Evolutionary conservation across 2,113 vertebrate genomes (phyloP), one percentile per base, ranked within the genome.

Genomic region (Miniopterus natalensis): DNA sequence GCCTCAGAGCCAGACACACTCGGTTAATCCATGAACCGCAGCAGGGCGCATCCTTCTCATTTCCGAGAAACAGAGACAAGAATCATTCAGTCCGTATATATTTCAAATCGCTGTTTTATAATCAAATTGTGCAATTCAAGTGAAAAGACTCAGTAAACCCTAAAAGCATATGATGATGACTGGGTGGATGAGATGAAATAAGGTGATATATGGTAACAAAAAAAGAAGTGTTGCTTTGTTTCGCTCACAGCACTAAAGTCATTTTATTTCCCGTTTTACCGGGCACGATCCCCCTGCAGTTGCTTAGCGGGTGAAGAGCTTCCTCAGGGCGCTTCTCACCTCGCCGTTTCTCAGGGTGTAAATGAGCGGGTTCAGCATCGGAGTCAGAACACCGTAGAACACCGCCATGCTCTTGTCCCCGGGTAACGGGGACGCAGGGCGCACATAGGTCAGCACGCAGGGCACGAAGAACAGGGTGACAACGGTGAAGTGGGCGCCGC

Each of bases 341-440:
- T 96, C 96, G 40, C 93, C 55, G 91, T 94, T 97, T 92, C 96
- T 96, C 57, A 97, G 45, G 20, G 94, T 96, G 5, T 97, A 97
- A 78, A 97, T 96, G 15, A 97, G 45, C 13, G 97, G 97, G 49
- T 97, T 97, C 80, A 97, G 21, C 83, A 97, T 84, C 5, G 97
- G 97, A n/a, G 96, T 98, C 47, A 97, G 59, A 92, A 98, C 63
- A 21, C 96, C 95, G 12, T 96, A 97, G 89, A 97, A 97, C 15
- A 98, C 66, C 27, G 96, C 92, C 61, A 96, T 71, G 65, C 7
- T 91, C 81, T 98, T 97, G 51, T 94, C 92, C 47, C 92, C 71
- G 14, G 93, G 47, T 31, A 66, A 92, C 40, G 84, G 87, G 68
- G 59, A 88, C 0, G 51, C 81, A 13, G 77, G 87, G 0, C 59